phyloP scores from a whole-genome alignment of 2,888 invertebrate genomes.

The Lasioglossum morio region DNA sequence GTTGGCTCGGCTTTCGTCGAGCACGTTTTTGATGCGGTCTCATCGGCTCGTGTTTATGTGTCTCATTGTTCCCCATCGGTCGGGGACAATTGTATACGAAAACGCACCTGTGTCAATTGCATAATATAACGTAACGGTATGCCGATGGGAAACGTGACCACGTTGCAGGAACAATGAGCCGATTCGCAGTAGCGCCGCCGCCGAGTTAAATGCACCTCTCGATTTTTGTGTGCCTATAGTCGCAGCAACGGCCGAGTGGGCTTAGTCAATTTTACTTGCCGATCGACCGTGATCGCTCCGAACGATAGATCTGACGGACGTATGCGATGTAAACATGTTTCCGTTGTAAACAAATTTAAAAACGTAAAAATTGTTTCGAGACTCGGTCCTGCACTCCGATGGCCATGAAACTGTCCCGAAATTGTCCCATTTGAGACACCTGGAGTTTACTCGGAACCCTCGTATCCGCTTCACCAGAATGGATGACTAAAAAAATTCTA shows the following conservation, averaged over 20 bases:
- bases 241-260: slow-evolving; percentile 46
- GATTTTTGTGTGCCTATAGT: slow-evolving; percentile 61
- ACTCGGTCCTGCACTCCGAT: too few relatives aligned
- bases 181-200: slow-evolving; percentile 35
- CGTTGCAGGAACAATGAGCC: slow-evolving; percentile 51
- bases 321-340: too few relatives aligned
- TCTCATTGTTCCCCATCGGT: slow-evolving; percentile 35
- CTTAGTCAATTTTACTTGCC: slow-evolving; percentile 60
- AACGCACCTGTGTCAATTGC: slow-evolving; percentile 60
- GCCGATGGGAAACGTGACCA: slow-evolving; percentile 25
- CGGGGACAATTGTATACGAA: slow-evolving; percentile 47
- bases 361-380: too few relatives aligned
- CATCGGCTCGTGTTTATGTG: slow-evolving; percentile 32
- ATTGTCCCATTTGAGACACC: too few relatives aligned
- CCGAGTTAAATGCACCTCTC: slow-evolving; percentile 47
- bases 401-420: too few relatives aligned
- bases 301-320: background rate
- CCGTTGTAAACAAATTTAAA: too few relatives aligned
- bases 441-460: too few relatives aligned
- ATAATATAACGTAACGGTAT: slow-evolving; percentile 58
- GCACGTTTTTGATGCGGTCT: background rate
- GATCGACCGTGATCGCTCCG: slow-evolving; percentile 11
- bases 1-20: slow-evolving; percentile 1
- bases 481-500: too few relatives aligned
- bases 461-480: too few relatives aligned